Conservation (phyloP, 2,797 vertebrate genomes). For the Xiphophorus birchmanni region DNA sequence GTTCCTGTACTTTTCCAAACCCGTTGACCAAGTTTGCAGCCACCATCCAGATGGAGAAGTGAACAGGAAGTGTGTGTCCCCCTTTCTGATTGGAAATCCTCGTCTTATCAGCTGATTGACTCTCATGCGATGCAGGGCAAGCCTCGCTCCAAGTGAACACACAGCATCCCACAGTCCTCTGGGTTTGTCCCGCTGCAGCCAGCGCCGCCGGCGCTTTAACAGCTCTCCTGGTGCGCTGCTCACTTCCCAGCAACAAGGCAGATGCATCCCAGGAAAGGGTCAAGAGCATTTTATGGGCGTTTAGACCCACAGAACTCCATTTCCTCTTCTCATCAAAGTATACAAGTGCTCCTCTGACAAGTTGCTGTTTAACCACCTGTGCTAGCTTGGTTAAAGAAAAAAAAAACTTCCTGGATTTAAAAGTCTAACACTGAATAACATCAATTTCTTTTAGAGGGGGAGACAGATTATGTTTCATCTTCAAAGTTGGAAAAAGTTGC, state of each 20-base stretch:
- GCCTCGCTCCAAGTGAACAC: conserved; percentile 31
- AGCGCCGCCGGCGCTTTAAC: conserved; percentile 32
- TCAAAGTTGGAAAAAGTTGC: background rate
- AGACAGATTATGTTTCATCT: background rate
- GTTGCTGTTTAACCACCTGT: conserved; percentile 25
- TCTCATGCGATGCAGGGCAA: conserved; percentile 13
- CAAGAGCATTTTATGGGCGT: conserved; percentile 60
- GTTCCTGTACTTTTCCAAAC: conserved; percentile 12
- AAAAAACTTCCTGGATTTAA: background rate
- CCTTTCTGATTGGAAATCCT: conserved; percentile 8
- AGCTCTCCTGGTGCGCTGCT: conserved; percentile 37
- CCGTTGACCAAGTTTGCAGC: background rate
- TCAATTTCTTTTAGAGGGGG: background rate
- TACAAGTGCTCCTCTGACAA: conserved; percentile 13
- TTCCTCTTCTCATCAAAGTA: conserved; percentile 38
- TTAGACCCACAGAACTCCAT: conserved; percentile 50
- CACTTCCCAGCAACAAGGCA: conserved; percentile 40
- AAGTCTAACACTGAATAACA: background rate
- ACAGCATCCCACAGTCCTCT: conserved; percentile 39
- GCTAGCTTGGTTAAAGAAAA: conserved; percentile 1
- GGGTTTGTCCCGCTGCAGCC: conserved; percentile 18
- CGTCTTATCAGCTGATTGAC: conserved; percentile 29
- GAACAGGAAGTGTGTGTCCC: background rate
- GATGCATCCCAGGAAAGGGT: conserved; percentile 52
- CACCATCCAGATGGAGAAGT: background rate